Evolutionary conservation across 2,113 vertebrate species (phyloP).

Genomic region (Machaerirhynchus nigripectus): DNA sequence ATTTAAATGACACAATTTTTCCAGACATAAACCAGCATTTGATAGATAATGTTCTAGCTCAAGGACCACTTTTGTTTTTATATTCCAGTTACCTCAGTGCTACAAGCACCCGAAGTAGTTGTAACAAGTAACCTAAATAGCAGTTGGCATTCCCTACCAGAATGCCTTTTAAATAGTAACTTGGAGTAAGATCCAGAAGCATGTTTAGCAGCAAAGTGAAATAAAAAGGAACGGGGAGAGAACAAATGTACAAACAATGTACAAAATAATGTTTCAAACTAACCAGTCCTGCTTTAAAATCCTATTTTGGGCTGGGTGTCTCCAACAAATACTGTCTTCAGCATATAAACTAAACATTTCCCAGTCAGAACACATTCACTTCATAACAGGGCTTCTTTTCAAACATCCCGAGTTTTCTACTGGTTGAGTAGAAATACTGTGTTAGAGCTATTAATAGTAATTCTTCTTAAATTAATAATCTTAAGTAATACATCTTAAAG

Average conservation of each 20-base stretch:
- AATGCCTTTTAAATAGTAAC: neutral
- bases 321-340: neutral
- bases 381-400: neutral
- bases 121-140: neutral
- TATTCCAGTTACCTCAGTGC: neutral
- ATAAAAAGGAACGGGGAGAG: neutral
- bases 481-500: neutral
- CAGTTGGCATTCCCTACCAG: neutral
- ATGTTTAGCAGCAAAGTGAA: neutral
- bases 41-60: neutral
- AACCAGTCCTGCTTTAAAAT: neutral
- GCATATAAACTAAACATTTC: neutral
- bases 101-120: neutral
- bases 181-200: neutral
- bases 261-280: neutral
- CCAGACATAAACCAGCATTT: neutral
- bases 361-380: neutral
- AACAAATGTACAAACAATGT: fast-evolving
- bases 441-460: neutral
- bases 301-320: neutral
- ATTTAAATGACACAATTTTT: neutral
- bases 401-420: neutral
- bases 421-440: neutral
- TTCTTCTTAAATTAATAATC: neutral
- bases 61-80: neutral